Evolutionary conservation across 2,797 vertebrate species (phyloP).

Genomic region (Chelonia mydas): DNA sequence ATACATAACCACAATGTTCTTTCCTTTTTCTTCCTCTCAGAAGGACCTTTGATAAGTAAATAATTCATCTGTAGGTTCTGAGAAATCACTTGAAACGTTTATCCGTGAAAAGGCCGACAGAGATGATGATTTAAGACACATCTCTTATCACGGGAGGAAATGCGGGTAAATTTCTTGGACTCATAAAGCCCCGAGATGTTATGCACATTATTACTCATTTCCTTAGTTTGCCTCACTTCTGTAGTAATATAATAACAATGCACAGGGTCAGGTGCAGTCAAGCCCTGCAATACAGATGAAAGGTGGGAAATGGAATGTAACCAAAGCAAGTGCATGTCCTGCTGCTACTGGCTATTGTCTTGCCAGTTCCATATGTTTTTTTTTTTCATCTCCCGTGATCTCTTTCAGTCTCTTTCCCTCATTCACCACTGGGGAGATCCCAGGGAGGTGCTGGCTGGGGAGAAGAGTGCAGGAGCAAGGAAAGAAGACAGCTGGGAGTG

Average conservation of each 20-base stretch:
- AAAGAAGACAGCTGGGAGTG: background rate
- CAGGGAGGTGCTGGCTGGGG: background rate
- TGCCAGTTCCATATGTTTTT: background rate
- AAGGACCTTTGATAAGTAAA: constrained; percentile 59
- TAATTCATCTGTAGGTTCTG: constrained; percentile 70
- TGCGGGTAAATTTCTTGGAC: background rate
- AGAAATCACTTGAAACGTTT: constrained; percentile 63
- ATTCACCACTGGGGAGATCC: background rate
- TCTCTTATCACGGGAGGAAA: background rate
- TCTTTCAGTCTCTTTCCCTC: background rate
- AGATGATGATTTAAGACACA: background rate
- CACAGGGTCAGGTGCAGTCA: background rate
- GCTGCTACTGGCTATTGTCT: background rate
- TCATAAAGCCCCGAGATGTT: background rate
- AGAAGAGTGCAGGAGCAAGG: background rate
- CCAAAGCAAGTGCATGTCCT: background rate
- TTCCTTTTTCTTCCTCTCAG: constrained; percentile 38
- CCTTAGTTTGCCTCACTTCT: background rate
- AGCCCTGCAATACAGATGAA: background rate
- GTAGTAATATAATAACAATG: background rate
- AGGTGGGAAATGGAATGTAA: background rate
- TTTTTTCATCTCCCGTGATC: background rate
- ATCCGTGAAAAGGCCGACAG: background rate
- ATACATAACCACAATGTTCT: background rate
- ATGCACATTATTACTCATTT: background rate